phyloP scores from a whole-genome alignment of 2,113 vertebrate species.

The Ictalurus furcatus region DNA sequence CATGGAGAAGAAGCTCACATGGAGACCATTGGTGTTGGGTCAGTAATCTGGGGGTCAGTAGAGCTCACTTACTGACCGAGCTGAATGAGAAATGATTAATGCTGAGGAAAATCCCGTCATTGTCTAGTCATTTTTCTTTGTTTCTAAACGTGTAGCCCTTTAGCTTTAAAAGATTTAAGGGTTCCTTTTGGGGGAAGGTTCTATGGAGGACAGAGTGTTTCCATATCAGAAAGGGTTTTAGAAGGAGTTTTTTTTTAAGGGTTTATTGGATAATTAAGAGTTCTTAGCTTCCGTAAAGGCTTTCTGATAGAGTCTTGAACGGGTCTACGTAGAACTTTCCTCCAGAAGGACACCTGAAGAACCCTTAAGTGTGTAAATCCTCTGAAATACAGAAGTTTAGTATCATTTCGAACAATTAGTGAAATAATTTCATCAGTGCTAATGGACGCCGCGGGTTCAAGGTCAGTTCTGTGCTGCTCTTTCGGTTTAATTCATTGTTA shows the following conservation, averaged over 20 bases:
- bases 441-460: background rate
- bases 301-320: background rate
- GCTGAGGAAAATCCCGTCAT: background rate
- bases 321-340: background rate
- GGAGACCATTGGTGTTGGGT: background rate
- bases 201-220: background rate
- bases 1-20: background rate
- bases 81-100: background rate
- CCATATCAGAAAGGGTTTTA: background rate
- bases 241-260: too few species aligned
- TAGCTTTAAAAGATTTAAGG: background rate
- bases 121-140: background rate
- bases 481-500: conserved; percentile 35
- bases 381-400: background rate
- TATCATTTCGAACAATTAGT: background rate
- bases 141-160: too few species aligned
- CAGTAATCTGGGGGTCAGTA: background rate
- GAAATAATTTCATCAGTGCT: background rate
- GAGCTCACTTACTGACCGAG: background rate
- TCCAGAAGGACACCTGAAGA: background rate
- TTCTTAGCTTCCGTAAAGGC: background rate
- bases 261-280: background rate
- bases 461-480: background rate
- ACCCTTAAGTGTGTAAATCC: background rate
- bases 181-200: background rate